Evolutionary conservation across 2,113 vertebrate genomes (phyloP).

Genomic region (Salvelinus alpinus): DNA sequence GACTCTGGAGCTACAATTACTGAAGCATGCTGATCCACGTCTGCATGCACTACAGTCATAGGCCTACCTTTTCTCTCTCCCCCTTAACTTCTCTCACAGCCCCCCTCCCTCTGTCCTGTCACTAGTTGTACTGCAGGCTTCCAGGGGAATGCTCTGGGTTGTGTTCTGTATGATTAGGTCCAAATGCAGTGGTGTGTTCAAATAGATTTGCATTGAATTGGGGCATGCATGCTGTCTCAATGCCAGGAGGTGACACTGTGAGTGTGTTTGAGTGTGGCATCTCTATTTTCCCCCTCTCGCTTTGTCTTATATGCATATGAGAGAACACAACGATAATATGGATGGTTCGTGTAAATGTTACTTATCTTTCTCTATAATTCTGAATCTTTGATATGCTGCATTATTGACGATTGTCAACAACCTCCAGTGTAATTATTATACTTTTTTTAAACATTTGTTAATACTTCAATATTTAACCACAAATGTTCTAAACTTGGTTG

Average conservation of each 20-base stretch:
- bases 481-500: too few species aligned
- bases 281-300: not conserved
- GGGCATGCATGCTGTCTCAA: slow-evolving; percentile 22
- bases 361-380: not conserved
- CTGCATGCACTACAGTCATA: slow-evolving; percentile 77
- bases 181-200: slow-evolving; percentile 35
- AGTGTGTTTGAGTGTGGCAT: slow-evolving; percentile 3
- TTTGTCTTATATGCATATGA: not conserved
- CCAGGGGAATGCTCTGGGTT: slow-evolving; percentile 24
- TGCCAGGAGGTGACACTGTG: slow-evolving; percentile 2
- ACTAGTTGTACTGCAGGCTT: not conserved
- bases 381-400: not conserved
- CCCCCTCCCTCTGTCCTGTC: not conserved
- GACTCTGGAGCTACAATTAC: not conserved
- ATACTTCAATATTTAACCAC: too few species aligned
- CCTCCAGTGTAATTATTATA: not conserved
- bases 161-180: slow-evolving; percentile 43
- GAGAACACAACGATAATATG: not conserved
- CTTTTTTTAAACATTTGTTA: not conserved
- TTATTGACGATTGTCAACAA: not conserved
- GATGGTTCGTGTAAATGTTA: not conserved
- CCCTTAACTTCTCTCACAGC: not conserved
- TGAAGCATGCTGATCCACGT: slow-evolving; percentile 69
- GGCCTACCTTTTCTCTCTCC: slow-evolving; percentile 32
- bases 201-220: slow-evolving; percentile 25